These are phyloP conservation scores for Dendrocopos noguchii DNA, from an alignment of 2,113 vertebrate species.

Conservation along the genomic window DNA sequence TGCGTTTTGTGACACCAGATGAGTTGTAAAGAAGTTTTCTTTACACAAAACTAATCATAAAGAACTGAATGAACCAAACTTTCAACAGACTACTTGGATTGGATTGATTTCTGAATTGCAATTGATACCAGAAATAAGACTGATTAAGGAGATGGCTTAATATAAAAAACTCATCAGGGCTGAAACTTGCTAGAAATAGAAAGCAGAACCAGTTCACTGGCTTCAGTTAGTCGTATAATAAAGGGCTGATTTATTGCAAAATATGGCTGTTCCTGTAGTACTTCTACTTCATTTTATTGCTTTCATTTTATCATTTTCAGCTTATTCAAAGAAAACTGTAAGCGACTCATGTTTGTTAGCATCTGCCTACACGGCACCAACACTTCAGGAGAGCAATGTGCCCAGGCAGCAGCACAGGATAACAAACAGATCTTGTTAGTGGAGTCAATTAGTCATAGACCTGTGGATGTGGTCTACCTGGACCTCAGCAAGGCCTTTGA, in stretches of 20 bases:
- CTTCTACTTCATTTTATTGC: neutral
- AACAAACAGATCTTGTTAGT: neutral
- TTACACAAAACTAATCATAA: neutral
- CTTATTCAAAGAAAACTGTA: slow-evolving; percentile 23
- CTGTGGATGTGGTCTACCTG: too few species aligned
- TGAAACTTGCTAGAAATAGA: neutral
- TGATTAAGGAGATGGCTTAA: neutral
- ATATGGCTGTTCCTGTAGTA: neutral
- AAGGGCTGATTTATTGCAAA: neutral
- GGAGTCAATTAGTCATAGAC: neutral
- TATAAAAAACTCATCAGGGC: neutral
- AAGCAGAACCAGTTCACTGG: neutral
- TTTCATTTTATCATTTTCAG: slow-evolving; percentile 4
- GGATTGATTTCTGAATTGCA: neutral
- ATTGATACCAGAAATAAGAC: neutral
- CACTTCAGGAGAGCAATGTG: neutral
- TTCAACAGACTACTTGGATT: neutral
- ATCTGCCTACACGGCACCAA: slow-evolving; percentile 26
- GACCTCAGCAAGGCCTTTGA: too few species aligned
- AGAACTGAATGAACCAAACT: neutral
- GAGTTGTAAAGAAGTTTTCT: neutral
- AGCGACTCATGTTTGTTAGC: slow-evolving; percentile 20
- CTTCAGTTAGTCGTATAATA: neutral
- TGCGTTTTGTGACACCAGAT: neutral
- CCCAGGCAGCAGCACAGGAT: neutral